Percentiles rank a stretch among this genome's conserved stretches.
Conservation (phyloP, 2,888 invertebrate species). For the Spisula solida region DNA sequence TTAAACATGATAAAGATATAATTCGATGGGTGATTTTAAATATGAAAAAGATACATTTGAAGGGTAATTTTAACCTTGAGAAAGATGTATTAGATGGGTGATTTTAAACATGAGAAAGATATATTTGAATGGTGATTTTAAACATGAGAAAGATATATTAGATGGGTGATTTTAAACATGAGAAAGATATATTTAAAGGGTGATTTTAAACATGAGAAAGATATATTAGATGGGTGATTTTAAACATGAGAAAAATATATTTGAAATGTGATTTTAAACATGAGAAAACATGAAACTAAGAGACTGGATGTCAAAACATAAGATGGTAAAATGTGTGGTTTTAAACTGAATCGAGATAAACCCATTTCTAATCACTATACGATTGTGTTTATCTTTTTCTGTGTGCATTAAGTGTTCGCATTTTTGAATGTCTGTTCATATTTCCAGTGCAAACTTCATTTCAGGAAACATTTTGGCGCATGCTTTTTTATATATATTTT, state of each 20-base stretch:
- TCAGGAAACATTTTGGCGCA: not conserved
- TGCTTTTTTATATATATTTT: not conserved
- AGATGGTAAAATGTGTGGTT: too few relatives aligned
- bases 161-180: not conserved
- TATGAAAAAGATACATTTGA: not conserved
- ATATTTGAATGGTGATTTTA: not conserved
- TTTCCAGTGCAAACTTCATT: not conserved
- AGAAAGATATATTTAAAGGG: not conserved
- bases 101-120: not conserved
- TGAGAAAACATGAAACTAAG: conserved; percentile 4
- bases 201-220: not conserved
- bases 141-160: not conserved
- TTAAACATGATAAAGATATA: not conserved
- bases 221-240: not conserved
- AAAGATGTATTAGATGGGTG: not conserved
- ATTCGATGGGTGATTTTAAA: not conserved
- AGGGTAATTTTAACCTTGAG: not conserved
- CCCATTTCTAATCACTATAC: not conserved
- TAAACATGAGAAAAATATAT: not conserved
- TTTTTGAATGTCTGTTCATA: not conserved
- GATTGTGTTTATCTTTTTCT: not conserved
- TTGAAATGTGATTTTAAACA: not conserved
- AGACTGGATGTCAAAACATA: too few relatives aligned
- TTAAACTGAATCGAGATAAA: not conserved
- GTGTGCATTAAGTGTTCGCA: not conserved